Conservation (phyloP, 2,113 vertebrate genomes). For the Maccullochella peelii region DNA sequence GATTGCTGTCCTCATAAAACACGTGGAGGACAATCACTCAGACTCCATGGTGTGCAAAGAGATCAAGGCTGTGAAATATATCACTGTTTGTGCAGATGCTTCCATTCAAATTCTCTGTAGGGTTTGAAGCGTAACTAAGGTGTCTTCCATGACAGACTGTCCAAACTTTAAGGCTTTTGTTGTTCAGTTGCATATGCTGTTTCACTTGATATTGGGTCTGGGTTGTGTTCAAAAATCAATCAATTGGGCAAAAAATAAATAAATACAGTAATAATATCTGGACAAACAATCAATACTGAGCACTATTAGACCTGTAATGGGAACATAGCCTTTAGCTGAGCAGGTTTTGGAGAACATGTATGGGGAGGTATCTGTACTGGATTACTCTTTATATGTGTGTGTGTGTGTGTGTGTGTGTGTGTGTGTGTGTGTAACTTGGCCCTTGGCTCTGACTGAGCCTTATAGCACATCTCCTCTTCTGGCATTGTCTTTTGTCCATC, state of each 20-base stretch:
- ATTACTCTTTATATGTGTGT: neutral
- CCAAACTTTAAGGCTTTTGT: conserved; percentile 10
- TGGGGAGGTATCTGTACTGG: conserved; percentile 10
- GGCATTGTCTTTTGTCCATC: conserved; percentile 52
- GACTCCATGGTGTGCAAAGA: neutral
- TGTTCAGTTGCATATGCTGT: neutral
- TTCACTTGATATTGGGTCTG: neutral
- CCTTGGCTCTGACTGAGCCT: conserved; percentile 18
- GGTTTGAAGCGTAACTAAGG: neutral
- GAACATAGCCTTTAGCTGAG: neutral
- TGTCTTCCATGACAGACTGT: neutral
- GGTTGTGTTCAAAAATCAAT: neutral
- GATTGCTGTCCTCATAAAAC: conserved; percentile 22
- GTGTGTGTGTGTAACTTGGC: conserved; percentile 16
- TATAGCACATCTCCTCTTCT: conserved; percentile 37
- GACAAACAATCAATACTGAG: neutral
- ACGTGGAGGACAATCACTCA: conserved; percentile 31
- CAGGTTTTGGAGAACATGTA: neutral
- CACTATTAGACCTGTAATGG: neutral
- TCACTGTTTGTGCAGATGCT: conserved; percentile 22
- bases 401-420: no score
- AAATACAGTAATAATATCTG: neutral
- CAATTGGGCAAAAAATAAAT: neutral
- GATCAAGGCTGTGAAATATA: neutral
- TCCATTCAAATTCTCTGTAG: conserved; percentile 3